Evolutionary conservation across 2,797 vertebrate genomes (phyloP).

Genomic region (Neosilurus mollespiculum): DNA sequence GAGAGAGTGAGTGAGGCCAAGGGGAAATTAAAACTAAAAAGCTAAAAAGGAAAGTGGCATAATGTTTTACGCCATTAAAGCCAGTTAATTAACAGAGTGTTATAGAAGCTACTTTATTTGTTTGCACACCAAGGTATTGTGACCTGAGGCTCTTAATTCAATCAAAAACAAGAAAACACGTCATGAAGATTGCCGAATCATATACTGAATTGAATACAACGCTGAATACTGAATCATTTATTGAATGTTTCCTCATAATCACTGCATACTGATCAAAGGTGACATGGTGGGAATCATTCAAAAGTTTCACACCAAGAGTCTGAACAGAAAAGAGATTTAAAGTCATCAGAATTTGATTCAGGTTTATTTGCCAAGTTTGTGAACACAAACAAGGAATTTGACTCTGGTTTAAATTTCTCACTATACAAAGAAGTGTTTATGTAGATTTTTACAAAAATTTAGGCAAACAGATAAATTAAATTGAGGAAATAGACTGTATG

Average conservation of each 20-base stretch:
- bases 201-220: not conserved
- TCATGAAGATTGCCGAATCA: not conserved
- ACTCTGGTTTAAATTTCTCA: no score
- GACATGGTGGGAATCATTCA: not conserved
- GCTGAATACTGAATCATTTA: no score
- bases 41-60: conserved; percentile 9
- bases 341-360: not conserved
- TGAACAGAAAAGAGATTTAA: not conserved
- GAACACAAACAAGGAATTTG: no score
- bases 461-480: no score
- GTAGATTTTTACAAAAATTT: no score
- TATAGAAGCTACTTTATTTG: not conserved
- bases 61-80: not conserved
- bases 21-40: not conserved
- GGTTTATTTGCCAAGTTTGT: no score
- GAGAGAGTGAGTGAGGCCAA: not conserved
- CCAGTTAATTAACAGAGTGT: not conserved
- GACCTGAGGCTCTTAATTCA: not conserved
- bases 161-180: not conserved
- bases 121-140: not conserved
- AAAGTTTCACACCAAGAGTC: not conserved
- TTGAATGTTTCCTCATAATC: not conserved
- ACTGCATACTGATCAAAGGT: not conserved
- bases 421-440: no score
- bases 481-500: no score